Evolutionary conservation across 2,888 invertebrate species (phyloP).

Genomic region (Candidula unifasciata): DNA sequence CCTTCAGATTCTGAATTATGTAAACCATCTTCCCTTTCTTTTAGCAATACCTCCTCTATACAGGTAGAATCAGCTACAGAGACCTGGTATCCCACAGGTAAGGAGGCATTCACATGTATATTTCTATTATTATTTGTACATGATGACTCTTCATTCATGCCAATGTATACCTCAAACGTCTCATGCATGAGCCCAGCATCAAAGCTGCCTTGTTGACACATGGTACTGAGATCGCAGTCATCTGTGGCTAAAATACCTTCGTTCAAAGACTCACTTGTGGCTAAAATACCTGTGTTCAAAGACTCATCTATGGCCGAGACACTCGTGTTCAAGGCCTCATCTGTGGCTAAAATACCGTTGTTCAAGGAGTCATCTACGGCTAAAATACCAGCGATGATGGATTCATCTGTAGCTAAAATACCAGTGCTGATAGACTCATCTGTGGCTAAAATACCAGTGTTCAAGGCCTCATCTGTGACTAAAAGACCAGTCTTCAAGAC

Average conservation of each 20-base stretch:
- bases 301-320: not conserved
- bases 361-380: not conserved
- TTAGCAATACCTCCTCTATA: not conserved
- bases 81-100: not conserved
- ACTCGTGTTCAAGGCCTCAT: not conserved
- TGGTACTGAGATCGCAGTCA: not conserved
- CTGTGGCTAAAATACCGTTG: not conserved
- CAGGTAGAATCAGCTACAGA: not conserved
- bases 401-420: not conserved
- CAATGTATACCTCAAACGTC: not conserved
- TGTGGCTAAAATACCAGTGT: not conserved
- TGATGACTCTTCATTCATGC: not conserved
- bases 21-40: not conserved
- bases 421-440: not conserved
- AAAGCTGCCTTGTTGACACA: not conserved
- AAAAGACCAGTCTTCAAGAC: not conserved
- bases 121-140: not conserved
- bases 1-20: not conserved
- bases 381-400: not conserved
- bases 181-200: not conserved
- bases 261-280: not conserved
- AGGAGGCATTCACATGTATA: not conserved
- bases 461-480: not conserved
- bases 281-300: not conserved
- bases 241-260: not conserved